Percentiles rank a stretch among this genome's conserved stretches.
Conservation (phyloP, 2,113 vertebrate species). For the Meriones unguiculatus region DNA sequence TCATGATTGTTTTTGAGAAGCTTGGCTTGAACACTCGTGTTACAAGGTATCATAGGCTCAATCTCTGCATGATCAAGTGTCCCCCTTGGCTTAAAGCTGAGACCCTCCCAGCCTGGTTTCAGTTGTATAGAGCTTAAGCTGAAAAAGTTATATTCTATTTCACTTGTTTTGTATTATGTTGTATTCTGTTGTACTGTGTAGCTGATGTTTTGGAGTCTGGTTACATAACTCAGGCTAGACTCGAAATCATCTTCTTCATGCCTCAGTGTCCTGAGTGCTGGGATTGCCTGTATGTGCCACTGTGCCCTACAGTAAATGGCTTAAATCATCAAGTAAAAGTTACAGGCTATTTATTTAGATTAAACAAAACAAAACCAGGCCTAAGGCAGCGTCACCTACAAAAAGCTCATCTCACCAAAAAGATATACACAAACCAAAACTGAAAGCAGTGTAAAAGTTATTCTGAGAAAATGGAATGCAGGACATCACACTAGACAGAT, state of each 20-base stretch:
- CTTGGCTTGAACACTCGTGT: not conserved
- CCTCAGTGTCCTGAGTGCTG: not conserved
- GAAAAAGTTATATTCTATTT: not conserved
- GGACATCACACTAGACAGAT: not conserved
- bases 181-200: too few species aligned
- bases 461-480: not conserved
- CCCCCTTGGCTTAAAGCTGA: not conserved
- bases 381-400: not conserved
- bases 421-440: not conserved
- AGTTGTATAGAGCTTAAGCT: not conserved
- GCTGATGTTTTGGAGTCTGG: not conserved
- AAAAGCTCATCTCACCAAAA: not conserved
- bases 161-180: not conserved
- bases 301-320: not conserved
- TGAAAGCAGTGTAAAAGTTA: not conserved
- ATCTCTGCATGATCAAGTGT: not conserved
- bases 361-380: not conserved
- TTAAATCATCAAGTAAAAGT: not conserved
- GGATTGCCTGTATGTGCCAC: not conserved
- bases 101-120: not conserved
- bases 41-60: not conserved
- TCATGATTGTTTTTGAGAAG: slow-evolving; percentile 56
- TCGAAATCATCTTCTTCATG: not conserved
- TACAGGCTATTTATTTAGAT: not conserved
- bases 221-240: not conserved